phyloP scores from a whole-genome alignment of 2,888 invertebrate species.

The Lampropteryx suffumata region DNA sequence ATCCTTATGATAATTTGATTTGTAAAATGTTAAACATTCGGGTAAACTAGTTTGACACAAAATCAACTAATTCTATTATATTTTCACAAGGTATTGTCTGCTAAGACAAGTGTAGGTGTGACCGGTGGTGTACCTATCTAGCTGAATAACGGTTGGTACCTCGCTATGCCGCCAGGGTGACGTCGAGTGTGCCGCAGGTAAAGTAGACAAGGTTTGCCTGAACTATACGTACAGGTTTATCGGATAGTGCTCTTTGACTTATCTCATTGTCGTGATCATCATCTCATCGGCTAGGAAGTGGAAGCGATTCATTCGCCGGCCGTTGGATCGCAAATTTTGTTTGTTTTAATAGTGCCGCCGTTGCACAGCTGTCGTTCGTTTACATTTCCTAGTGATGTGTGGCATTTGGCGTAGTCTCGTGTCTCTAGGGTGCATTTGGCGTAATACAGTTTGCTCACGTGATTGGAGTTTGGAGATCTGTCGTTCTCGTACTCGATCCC shows the following conservation, averaged over 20 bases:
- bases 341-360: constrained; percentile 36
- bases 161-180: constrained; percentile 66
- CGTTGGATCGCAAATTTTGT: constrained; percentile 30
- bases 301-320: constrained; percentile 62
- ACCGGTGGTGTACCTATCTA: constrained; percentile 67
- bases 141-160: constrained; percentile 76
- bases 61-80: constrained; percentile 82
- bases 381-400: constrained; percentile 81
- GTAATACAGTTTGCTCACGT: constrained; percentile 53
- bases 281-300: constrained; percentile 77
- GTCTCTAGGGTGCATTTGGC: constrained; percentile 73
- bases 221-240: constrained; percentile 64
- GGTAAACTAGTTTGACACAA: constrained; percentile 74
- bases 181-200: constrained; percentile 71
- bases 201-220: constrained; percentile 77
- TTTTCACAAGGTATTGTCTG: constrained; percentile 83
- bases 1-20: constrained; percentile 68
- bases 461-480: constrained; percentile 60
- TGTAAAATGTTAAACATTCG: constrained; percentile 54
- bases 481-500: constrained; percentile 43
- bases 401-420: constrained; percentile 76
- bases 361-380: constrained; percentile 58
- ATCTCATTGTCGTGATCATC: constrained; percentile 73
- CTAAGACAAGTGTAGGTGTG: constrained; percentile 81
- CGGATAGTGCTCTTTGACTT: constrained; percentile 67